These are phyloP conservation scores for Peromyscus attwateri DNA, from an alignment of 2,797 vertebrate species.

Conservation along the genomic window DNA sequence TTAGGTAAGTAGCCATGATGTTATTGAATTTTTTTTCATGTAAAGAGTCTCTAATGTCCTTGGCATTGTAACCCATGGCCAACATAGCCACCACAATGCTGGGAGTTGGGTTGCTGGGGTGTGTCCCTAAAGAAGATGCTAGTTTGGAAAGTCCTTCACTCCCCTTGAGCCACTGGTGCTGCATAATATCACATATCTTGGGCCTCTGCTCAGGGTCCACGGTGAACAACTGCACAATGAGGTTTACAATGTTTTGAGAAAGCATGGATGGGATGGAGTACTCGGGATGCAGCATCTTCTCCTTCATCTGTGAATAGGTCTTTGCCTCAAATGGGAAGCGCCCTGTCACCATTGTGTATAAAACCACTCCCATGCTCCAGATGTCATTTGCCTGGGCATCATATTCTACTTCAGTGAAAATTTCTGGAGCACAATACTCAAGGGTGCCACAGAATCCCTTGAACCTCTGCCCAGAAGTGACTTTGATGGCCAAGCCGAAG, in stretches of 20 bases:
- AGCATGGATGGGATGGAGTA: not conserved
- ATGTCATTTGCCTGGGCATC: not conserved
- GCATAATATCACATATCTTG: not conserved
- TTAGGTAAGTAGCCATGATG: not conserved
- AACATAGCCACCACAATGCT: not conserved
- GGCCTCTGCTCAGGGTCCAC: not conserved
- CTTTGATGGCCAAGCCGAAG: not conserved
- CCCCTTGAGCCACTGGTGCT: not conserved
- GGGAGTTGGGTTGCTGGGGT: not conserved
- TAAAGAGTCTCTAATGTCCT: not conserved
- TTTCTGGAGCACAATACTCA: not conserved
- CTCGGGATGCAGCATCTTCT: not conserved
- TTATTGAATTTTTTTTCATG: not conserved
- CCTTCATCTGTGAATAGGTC: not conserved
- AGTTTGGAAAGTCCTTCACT: not conserved
- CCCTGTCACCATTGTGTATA: not conserved
- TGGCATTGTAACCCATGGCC: not conserved
- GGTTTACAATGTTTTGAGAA: not conserved
- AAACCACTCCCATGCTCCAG: not conserved
- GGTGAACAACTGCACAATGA: not conserved
- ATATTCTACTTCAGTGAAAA: not conserved
- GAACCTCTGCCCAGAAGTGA: not conserved
- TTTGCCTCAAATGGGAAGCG: not conserved
- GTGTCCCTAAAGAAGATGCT: not conserved
- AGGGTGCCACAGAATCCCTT: not conserved